Percentiles rank a stretch among this genome's conserved stretches.
Evolutionary conservation across 2,888 invertebrate genomes (phyloP).

Genomic region (Prosapia bicincta): DNA sequence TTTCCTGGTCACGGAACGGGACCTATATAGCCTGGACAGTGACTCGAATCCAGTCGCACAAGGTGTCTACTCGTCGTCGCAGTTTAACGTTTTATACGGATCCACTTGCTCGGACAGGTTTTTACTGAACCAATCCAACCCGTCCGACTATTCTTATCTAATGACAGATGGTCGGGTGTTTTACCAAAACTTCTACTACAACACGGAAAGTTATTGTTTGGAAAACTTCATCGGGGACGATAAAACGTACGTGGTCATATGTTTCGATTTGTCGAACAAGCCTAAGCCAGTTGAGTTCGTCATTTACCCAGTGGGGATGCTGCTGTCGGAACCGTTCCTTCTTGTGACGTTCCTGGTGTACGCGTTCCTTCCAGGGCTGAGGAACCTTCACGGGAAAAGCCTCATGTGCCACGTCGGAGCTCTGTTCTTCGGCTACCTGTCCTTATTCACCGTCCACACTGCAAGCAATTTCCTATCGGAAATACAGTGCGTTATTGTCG

Average conservation of each 20-base stretch:
- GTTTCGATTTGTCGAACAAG: slow-evolving; percentile 26
- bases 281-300: slow-evolving; percentile 23
- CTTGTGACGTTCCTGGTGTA: slow-evolving; percentile 52
- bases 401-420: slow-evolving; percentile 42
- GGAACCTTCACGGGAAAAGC: slow-evolving; percentile 47
- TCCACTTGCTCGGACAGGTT: no score
- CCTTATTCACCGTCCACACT: slow-evolving; percentile 39
- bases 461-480: slow-evolving; percentile 6
- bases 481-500: background rate
- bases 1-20: no score
- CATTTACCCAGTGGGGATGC: slow-evolving; percentile 44
- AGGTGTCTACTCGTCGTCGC: no score
- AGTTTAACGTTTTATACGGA: no score
- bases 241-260: slow-evolving; percentile 26
- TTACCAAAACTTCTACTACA: background rate
- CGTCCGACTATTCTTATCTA: background rate
- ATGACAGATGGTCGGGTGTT: slow-evolving; percentile 1
- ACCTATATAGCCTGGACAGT: no score
- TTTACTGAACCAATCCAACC: no score
- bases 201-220: slow-evolving; percentile 17
- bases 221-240: slow-evolving; percentile 7
- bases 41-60: no score
- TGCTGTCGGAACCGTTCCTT: slow-evolving; percentile 54
- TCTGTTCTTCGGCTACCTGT: slow-evolving; percentile 40
- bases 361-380: slow-evolving; percentile 51